These are phyloP conservation scores for Anguilla marmorata DNA, from an alignment of 2,797 vertebrate species.

Conservation along the genomic window DNA sequence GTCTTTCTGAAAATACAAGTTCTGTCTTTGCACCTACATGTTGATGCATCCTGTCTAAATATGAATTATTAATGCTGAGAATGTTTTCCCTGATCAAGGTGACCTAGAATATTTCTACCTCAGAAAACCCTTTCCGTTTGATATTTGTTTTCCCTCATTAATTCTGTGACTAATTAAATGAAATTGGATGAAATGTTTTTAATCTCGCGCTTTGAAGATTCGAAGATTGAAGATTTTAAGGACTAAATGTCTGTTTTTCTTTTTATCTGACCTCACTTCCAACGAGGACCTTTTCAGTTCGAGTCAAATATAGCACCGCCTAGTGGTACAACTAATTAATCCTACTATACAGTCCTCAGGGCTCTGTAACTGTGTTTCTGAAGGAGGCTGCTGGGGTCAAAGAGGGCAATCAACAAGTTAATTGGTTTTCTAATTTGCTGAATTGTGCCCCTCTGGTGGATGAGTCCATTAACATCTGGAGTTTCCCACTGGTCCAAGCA, in stretches of 20 bases:
- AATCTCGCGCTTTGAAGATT: neutral
- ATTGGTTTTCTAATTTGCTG: conserved; percentile 9
- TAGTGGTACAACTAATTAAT: neutral
- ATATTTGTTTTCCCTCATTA: neutral
- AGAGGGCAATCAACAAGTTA: conserved; percentile 3
- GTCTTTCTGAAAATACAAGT: no score
- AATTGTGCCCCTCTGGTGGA: neutral
- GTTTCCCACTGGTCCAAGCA: neutral
- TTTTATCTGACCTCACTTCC: neutral
- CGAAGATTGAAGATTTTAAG: neutral
- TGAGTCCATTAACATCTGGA: conserved; percentile 4
- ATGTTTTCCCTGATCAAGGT: neutral
- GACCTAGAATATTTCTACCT: neutral
- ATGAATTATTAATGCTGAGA: neutral
- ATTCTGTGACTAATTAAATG: neutral
- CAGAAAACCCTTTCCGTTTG: neutral
- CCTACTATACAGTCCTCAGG: neutral
- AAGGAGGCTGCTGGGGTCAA: conserved; percentile 9
- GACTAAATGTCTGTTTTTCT: neutral
- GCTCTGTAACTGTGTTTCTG: neutral
- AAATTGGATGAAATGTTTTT: neutral
- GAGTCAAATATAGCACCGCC: neutral
- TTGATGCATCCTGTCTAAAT: neutral
- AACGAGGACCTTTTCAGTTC: neutral
- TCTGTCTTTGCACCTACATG: neutral